These are phyloP conservation scores for Dysmachus trigonus DNA, from an alignment of 2,888 invertebrate species.

Conservation along the genomic window DNA sequence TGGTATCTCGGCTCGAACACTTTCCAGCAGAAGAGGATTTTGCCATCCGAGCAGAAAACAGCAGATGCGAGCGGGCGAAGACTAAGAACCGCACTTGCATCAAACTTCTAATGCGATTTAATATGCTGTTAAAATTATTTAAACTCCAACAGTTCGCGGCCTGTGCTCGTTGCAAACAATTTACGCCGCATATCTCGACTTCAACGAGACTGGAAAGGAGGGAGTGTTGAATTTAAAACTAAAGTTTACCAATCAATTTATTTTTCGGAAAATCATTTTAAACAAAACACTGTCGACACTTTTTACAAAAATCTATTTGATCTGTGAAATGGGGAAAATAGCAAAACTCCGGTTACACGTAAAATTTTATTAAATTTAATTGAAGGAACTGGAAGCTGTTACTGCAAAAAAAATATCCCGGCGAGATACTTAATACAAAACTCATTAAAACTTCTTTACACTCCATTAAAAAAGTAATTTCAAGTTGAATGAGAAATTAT, in stretches of 20 bases:
- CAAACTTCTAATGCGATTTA: background rate
- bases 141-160: background rate
- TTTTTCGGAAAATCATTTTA: background rate
- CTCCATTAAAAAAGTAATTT: slow-evolving; percentile 51
- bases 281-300: background rate
- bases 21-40: background rate
- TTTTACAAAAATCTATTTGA: background rate
- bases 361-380: background rate
- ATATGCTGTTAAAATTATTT: background rate
- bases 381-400: background rate
- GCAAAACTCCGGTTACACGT: background rate
- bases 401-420: background rate
- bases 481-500: slow-evolving; percentile 49
- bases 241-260: background rate
- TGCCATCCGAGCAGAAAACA: background rate
- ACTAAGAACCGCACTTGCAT: background rate
- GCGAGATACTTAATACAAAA: slow-evolving; percentile 27
- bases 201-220: background rate
- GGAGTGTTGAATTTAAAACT: background rate
- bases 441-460: slow-evolving; percentile 45
- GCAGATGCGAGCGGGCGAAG: background rate
- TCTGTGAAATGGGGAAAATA: background rate
- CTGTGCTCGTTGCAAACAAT: background rate
- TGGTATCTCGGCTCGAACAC: slow-evolving; percentile 16
- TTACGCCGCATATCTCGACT: background rate